phyloP scores from a whole-genome alignment of 2,113 vertebrate species.

The Xiphias gladius region DNA sequence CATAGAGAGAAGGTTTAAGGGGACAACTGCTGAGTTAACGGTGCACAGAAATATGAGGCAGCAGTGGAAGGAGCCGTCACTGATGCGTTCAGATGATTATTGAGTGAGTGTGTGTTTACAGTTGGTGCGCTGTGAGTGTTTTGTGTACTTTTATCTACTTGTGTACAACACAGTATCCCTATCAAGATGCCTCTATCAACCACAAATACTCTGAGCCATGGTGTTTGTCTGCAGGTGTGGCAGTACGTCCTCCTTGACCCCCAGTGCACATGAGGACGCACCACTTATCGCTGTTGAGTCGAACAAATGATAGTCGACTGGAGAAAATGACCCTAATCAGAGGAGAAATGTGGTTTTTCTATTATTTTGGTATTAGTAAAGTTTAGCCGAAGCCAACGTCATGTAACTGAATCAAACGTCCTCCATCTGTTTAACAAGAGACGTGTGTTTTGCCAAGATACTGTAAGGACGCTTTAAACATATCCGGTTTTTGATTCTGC shows the following conservation, averaged over 20 bases:
- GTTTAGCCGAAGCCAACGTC: not conserved
- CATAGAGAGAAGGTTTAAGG: conserved; percentile 28
- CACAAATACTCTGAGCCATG: not conserved
- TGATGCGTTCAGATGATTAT: not conserved
- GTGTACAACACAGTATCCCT: not conserved
- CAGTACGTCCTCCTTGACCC: not conserved
- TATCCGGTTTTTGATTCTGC: not conserved
- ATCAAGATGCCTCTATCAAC: not conserved
- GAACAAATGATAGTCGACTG: conserved; percentile 3
- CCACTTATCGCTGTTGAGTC: not conserved
- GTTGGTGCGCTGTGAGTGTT: conserved; percentile 9
- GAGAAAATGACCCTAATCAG: conserved; percentile 1
- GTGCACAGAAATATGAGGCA: conserved; percentile 40
- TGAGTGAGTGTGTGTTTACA: conserved; percentile 5
- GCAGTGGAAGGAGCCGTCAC: conserved; percentile 22
- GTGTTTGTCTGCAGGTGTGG: not conserved
- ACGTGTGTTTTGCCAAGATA: not conserved
- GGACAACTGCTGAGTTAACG: conserved; percentile 67
- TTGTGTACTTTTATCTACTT: conserved; percentile 13
- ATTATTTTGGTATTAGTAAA: not conserved
- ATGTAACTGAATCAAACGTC: conserved; percentile 9
- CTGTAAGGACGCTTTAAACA: not conserved
- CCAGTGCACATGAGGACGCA: conserved; percentile 32
- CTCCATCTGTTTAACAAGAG: conserved; percentile 4
- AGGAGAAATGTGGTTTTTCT: conserved; percentile 17